Conservation (phyloP, 2,113 vertebrate species). For the Albula glossodonta region DNA sequence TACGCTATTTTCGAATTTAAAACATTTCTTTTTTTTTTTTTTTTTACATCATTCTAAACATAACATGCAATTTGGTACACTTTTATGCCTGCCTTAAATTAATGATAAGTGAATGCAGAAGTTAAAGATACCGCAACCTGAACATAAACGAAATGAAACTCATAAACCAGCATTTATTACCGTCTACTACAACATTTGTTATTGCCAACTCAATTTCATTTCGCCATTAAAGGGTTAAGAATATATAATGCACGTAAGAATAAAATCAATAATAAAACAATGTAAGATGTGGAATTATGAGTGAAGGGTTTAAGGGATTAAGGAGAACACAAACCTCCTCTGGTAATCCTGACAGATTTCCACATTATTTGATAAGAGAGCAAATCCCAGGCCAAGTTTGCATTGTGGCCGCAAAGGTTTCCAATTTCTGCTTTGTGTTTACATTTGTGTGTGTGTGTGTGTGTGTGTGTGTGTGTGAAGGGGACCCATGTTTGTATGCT, state of each 20-base stretch:
- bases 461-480: not conserved
- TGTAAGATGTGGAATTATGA: slow-evolving; percentile 12
- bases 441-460: not conserved
- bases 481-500: not conserved
- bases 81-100: not conserved
- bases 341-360: not conserved
- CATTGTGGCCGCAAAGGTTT: not conserved
- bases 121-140: not conserved
- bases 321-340: not conserved
- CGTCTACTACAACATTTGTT: too few species aligned
- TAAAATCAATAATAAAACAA: slow-evolving; percentile 2
- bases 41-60: too few species aligned
- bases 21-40: not conserved
- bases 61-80: too few species aligned
- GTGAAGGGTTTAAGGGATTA: not conserved
- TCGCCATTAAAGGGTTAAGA: not conserved
- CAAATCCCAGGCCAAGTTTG: not conserved
- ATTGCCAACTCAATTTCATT: too few species aligned
- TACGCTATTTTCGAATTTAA: not conserved
- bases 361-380: not conserved
- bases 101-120: not conserved
- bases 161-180: too few species aligned
- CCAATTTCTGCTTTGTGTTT: too few species aligned
- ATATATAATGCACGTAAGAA: not conserved
- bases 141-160: not conserved